phyloP scores from a whole-genome alignment of 1,140 invertebrate species.

The Microplitis mediator region DNA sequence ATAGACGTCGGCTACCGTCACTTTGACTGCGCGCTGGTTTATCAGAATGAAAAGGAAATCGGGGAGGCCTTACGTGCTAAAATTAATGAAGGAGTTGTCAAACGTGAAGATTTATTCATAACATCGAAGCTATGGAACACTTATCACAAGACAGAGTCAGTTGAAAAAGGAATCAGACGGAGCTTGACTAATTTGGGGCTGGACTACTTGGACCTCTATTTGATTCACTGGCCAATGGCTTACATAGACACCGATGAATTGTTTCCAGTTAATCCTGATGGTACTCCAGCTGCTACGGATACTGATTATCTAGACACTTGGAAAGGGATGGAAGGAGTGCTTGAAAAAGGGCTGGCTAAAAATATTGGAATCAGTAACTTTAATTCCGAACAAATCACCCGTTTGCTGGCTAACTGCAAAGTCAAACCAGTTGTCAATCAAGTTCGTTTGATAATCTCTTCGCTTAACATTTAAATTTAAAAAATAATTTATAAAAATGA shows the following conservation, averaged over 20 bases:
- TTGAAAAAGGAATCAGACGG: slow-evolving; percentile 62
- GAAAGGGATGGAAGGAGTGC: slow-evolving; percentile 76
- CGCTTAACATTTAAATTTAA: neutral
- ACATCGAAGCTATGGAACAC: slow-evolving; percentile 68
- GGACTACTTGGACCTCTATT: slow-evolving; percentile 77
- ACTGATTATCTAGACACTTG: slow-evolving; percentile 74
- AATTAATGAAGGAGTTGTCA: slow-evolving; percentile 75
- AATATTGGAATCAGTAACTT: slow-evolving; percentile 91
- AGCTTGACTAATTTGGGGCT: slow-evolving; percentile 71
- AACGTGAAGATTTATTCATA: slow-evolving; percentile 78
- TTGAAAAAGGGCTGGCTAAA: slow-evolving; percentile 71
- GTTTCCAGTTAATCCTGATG: slow-evolving; percentile 57
- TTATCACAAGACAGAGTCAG: slow-evolving; percentile 58
- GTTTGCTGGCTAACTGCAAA: slow-evolving; percentile 68
- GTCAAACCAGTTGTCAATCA: slow-evolving; percentile 82
- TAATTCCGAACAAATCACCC: slow-evolving; percentile 77
- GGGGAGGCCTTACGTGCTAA: slow-evolving; percentile 77
- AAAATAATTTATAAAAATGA: slow-evolving; percentile 1
- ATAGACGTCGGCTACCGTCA: slow-evolving; percentile 88
- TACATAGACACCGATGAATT: slow-evolving; percentile 61
- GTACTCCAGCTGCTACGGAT: slow-evolving; percentile 54
- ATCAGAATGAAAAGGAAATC: slow-evolving; percentile 86
- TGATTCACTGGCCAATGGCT: slow-evolving; percentile 81
- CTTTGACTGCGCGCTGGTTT: slow-evolving; percentile 86
- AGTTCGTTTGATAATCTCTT: slow-evolving; percentile 51